Base-by-base conservation (phyloP, 2,888 invertebrate species). In the Thalpophila matura region DNA sequence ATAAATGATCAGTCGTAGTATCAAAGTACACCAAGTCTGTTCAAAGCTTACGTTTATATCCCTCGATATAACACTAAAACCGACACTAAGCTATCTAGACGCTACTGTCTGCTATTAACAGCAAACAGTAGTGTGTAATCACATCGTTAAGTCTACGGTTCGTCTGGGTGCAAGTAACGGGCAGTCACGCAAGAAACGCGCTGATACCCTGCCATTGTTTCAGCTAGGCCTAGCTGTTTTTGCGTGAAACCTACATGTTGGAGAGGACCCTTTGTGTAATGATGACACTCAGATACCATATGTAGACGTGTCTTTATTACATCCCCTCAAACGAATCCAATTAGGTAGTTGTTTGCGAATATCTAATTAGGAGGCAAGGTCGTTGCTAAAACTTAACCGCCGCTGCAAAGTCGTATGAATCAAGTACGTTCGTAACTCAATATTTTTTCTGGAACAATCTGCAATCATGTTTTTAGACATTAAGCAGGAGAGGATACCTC, bases 131-230 rank as follows among this genome's bases (percentile, higher is more conserved):
- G 74, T 55, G 26, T 61, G 61, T 69, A 49, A 74, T 63, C 71
- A 65, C 61, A 54, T 74, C 50, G 51, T 57, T 54, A 63, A 64
- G 62, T 61, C 67, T 65, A 57, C 58, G 20, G 63, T 61, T 65
- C 26, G 69, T 61, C 65, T 74, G 65, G 57, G 57, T 63, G 47
- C 50, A 64, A 58, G 33, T 78, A 79, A 79, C 79, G 79, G 79
- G 20, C 46, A 61, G 75, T 79, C 79, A 77, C 79, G 79, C 69
- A 62, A 78, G 66, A 66, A 57, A 42, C 46, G 9, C 42, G 45
- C 59, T 61, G 61, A 66, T 74, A 67, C 57, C 46, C 53, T 57
- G 31, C 59, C 43, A 79, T 77, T 74, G 67, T 77, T 74, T 77
- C 69, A 57, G 61, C 60, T 65, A 77, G 45, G 6, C 42, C 10